Conservation (phyloP, 2,113 vertebrate species). For the Cyanoderma ruficeps region DNA sequence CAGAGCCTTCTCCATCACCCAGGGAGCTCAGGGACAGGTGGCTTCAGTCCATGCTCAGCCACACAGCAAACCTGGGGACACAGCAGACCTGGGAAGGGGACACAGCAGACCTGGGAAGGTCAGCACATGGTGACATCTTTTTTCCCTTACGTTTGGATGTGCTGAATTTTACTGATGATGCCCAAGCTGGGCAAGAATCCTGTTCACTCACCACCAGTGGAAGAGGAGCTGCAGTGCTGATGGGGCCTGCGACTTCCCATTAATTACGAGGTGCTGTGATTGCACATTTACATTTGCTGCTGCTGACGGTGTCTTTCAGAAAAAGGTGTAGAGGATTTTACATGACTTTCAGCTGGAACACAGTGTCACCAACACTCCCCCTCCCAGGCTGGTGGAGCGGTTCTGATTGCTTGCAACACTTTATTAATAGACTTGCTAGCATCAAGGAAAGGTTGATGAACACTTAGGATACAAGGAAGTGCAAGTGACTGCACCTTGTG, state of each 20-base stretch:
- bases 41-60: neutral
- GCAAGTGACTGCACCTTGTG: slow-evolving; percentile 20
- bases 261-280: slow-evolving; percentile 24
- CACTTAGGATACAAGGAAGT: neutral
- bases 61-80: neutral
- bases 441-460: slow-evolving; percentile 52
- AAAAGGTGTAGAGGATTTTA: slow-evolving; percentile 29
- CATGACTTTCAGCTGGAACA: slow-evolving; percentile 60
- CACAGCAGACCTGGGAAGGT: neutral
- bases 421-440: slow-evolving; percentile 65
- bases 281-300: slow-evolving; percentile 40
- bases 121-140: neutral
- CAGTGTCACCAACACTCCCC: slow-evolving; percentile 20
- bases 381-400: slow-evolving; percentile 7
- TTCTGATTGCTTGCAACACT: slow-evolving; percentile 36
- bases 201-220: neutral
- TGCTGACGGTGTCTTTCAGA: neutral
- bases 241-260: neutral
- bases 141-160: neutral
- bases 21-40: neutral
- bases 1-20: neutral
- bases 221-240: neutral
- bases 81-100: too few species aligned
- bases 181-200: neutral
- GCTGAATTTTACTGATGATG: neutral